Base-by-base conservation (phyloP, 2,113 vertebrate species). In the Azemiops feae region DNA sequence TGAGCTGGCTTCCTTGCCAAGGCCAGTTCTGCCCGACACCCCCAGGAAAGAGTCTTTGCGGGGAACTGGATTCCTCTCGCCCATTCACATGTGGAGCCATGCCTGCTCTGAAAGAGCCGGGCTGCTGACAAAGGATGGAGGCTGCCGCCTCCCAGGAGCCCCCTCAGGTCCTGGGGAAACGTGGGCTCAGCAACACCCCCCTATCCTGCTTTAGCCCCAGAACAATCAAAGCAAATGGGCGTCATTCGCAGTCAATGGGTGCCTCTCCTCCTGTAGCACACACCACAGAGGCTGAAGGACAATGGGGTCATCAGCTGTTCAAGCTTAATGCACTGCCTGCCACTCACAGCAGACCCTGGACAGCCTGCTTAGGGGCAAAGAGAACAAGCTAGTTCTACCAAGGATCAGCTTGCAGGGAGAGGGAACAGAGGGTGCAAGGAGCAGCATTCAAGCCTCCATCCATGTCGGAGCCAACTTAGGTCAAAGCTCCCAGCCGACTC, bases 101-200 rank as follows among this genome's bases (percentile, higher is more conserved):
- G 89, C 45, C 89, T 69, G 0, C 87, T 3, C 57, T 47, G 22
- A 58, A 6, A 47, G 23, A 27, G n/a, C 50, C 0, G 0, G 39
- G 34, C 0, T 34, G 3, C 18, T 20, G 93, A 18, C 7, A 47
- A 7, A 87, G 93, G 30, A 1, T 2, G 60, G 47, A 53, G 27
- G 1, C 0, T 0, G 53, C n/a, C 8, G 2, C 55, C 85, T 93
- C 52, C 54, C 34, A 43, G n/a, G 54, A 91, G 89, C 25, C n/a
- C 20, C 88, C 60, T 86, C 22, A 43, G 50, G 55, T 5, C 25
- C 53, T 12, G 45, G 10, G 12, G 54, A 20, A 25, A 27, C 45
- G 8, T n/a, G 4, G 27, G 53, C 69, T 58, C 45, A 58, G 4
- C 53, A 58, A 16, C 87, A 16, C 50, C 4, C 47, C 30, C 47